phyloP scores from a whole-genome alignment of 92 coral and sea anemone genomes.

The Phymanthus crucifer region DNA sequence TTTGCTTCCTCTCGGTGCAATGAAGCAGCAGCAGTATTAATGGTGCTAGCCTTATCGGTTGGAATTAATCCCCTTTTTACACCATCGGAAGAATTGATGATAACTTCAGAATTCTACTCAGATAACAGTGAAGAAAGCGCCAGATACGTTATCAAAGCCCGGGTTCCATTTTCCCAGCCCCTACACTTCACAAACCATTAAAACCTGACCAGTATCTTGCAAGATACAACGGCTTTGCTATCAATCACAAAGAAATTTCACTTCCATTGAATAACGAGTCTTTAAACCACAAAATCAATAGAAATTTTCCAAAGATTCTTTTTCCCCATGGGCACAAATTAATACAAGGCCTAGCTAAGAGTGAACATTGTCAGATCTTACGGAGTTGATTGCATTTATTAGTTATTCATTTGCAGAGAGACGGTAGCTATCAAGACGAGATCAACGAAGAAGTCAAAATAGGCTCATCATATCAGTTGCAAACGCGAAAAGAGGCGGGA shows the following conservation, averaged over 20 bases:
- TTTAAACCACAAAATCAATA: constrained; percentile 10
- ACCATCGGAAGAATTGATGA: constrained; percentile 23
- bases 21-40: constrained; percentile 10
- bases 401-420: constrained; percentile 8
- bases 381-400: constrained; percentile 5
- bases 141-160: constrained; percentile 17
- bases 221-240: constrained; percentile 28
- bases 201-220: constrained; percentile 19
- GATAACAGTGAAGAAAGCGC: constrained; percentile 30
- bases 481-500: constrained; percentile 27
- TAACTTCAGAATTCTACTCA: constrained; percentile 23
- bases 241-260: constrained; percentile 26
- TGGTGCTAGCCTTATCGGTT: constrained; percentile 16
- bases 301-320: neutral
- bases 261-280: constrained; percentile 2
- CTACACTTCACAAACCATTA: constrained; percentile 38
- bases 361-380: constrained; percentile 10
- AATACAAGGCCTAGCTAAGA: neutral
- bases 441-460: constrained; percentile 30
- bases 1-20: neutral
- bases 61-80: constrained; percentile 19
- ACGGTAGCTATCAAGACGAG: constrained; percentile 12
- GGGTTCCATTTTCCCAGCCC: constrained; percentile 34
- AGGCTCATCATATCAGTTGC: neutral
- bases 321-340: constrained; percentile 7